phyloP scores from a whole-genome alignment of 1,140 invertebrate genomes.

The Phthorimaea operculella region DNA sequence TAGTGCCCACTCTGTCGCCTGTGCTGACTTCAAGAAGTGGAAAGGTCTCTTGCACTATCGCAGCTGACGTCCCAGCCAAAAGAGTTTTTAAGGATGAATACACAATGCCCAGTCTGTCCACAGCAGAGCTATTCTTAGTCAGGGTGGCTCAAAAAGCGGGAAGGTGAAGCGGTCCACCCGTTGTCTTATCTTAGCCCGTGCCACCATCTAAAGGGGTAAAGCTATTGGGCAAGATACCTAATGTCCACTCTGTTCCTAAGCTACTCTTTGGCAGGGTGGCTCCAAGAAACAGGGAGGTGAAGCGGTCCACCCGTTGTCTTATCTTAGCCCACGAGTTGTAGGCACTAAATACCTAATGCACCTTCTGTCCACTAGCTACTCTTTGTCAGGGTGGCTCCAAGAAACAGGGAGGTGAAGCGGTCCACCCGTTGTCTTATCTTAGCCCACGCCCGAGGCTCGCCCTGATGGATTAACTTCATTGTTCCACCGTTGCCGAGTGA shows the following conservation, averaged over 20 bases:
- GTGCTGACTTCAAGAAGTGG: no score
- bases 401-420: conserved; percentile 34
- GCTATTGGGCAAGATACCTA: no score
- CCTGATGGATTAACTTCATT: conserved; percentile 68
- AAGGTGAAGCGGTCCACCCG: conserved; percentile 42
- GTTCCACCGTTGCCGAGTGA: conserved; percentile 57
- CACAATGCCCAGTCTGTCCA: background rate
- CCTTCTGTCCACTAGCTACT: background rate
- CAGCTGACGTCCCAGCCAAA: no score
- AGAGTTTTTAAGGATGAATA: no score
- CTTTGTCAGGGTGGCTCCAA: background rate
- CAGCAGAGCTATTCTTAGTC: background rate
- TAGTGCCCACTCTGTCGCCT: no score
- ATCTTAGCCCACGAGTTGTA: no score
- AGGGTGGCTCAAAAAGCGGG: conserved; percentile 20
- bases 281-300: no score
- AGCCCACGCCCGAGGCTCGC: conserved; percentile 50
- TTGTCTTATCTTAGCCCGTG: conserved; percentile 60
- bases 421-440: conserved; percentile 60
- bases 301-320: no score
- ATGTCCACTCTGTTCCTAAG: background rate
- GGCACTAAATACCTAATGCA: no score
- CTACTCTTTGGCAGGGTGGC: no score
- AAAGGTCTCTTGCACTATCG: no score
- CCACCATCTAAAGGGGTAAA: no score